phyloP scores from a whole-genome alignment of 1,140 invertebrate genomes.

The Euwallacea fornicatus region DNA sequence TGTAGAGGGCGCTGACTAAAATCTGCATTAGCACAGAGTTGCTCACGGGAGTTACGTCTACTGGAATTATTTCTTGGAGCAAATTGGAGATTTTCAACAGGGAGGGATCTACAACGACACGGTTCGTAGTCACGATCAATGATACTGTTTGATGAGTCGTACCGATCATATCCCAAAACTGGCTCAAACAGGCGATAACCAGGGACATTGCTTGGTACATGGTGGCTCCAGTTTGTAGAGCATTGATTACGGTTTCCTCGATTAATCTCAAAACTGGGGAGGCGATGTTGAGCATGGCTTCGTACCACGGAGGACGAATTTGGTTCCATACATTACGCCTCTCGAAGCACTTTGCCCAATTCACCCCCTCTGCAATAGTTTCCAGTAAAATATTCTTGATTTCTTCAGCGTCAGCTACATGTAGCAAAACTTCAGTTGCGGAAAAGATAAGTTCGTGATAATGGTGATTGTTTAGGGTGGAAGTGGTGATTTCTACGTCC shows the following conservation, averaged over 20 bases:
- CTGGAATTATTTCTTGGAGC: slow-evolving; percentile 67
- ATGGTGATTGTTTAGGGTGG: slow-evolving; percentile 53
- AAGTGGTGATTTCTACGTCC: slow-evolving; percentile 42
- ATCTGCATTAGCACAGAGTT: slow-evolving; percentile 71
- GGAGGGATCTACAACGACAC: slow-evolving; percentile 53
- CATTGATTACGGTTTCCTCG: slow-evolving; percentile 64
- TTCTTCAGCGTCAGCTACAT: slow-evolving; percentile 63
- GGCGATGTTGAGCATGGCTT: slow-evolving; percentile 65
- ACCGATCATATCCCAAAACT: slow-evolving; percentile 63
- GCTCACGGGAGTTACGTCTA: slow-evolving; percentile 63
- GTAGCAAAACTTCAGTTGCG: slow-evolving; percentile 57
- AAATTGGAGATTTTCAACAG: slow-evolving; percentile 59
- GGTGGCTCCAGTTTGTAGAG: slow-evolving; percentile 69
- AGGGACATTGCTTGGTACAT: slow-evolving; percentile 76
- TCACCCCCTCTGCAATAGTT: slow-evolving; percentile 57
- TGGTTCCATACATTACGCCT: slow-evolving; percentile 78
- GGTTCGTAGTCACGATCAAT: not conserved
- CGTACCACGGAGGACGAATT: slow-evolving; percentile 70
- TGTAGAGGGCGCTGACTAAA: slow-evolving; percentile 61
- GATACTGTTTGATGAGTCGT: not conserved
- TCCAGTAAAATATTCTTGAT: slow-evolving; percentile 63
- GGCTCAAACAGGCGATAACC: slow-evolving; percentile 66
- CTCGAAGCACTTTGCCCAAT: slow-evolving; percentile 71
- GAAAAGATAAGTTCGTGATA: slow-evolving; percentile 49
- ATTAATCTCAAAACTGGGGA: slow-evolving; percentile 64